Evolutionary conservation across 2,888 invertebrate genomes (phyloP).

Genomic region (Trachelus tabidus): DNA sequence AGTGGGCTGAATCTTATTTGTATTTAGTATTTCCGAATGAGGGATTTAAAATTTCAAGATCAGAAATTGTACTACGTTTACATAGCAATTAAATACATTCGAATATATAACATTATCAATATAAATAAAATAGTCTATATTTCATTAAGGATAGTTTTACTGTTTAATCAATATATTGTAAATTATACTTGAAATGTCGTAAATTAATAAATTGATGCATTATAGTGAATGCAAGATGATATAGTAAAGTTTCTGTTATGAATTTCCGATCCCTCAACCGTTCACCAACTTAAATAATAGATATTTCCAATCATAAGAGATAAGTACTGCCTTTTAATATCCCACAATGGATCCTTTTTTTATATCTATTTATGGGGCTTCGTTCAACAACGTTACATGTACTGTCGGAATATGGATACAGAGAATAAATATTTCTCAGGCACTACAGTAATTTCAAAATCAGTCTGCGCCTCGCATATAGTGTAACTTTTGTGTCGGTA

Average conservation of each 20-base stretch:
- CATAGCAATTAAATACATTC: neutral
- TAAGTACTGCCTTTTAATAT: conserved; percentile 15
- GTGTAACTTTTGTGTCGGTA: conserved; percentile 1
- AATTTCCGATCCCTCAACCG: conserved; percentile 20
- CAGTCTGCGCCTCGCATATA: conserved; percentile 21
- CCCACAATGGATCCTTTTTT: conserved; percentile 13
- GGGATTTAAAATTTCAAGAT: conserved; percentile 13
- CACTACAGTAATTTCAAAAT: conserved; percentile 26
- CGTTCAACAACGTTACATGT: conserved; percentile 15
- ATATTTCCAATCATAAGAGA: conserved; percentile 9
- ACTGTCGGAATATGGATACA: conserved; percentile 17
- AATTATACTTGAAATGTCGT: neutral
- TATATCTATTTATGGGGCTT: conserved; percentile 9
- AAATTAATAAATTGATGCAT: too few species aligned
- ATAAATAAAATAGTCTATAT: neutral
- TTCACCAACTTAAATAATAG: conserved; percentile 2
- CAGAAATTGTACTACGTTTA: neutral
- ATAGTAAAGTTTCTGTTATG: neutral
- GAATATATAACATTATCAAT: neutral
- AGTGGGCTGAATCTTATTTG: conserved; percentile 19
- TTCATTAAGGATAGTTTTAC: neutral
- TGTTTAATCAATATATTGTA: neutral
- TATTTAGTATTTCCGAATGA: conserved; percentile 18
- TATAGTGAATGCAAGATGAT: neutral
- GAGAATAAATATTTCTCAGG: conserved; percentile 24